A percentile compares a stretch with the other conserved stretches of the same genome.
phyloP scores from a whole-genome alignment of 2,888 invertebrate species.

The Hirtodrosophila alboralis region DNA sequence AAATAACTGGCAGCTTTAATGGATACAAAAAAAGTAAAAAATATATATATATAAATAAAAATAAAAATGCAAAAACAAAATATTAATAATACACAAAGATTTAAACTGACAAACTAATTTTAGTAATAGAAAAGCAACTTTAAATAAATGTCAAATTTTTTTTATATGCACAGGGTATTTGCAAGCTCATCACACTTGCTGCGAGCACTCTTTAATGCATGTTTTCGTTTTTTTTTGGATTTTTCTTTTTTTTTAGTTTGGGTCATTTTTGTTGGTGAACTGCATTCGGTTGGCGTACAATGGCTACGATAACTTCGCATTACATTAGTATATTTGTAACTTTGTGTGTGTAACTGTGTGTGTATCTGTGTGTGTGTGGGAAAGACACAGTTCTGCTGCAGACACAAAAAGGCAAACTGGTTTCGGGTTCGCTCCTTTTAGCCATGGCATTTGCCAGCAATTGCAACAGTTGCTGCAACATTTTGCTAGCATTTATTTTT shows the following conservation, averaged over 20 bases:
- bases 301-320: conserved; percentile 76
- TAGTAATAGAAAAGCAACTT: too few relatives aligned
- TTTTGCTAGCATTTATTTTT: conserved; percentile 34
- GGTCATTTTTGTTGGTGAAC: conserved; percentile 73
- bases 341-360: conserved; percentile 5
- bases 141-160: too few relatives aligned
- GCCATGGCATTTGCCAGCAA: conserved; percentile 66
- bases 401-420: conserved; percentile 68
- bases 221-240: too few relatives aligned
- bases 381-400: conserved; percentile 65
- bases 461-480: conserved; percentile 64
- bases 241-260: conserved; percentile 31
- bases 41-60: too few relatives aligned
- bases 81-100: too few relatives aligned
- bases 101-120: too few relatives aligned
- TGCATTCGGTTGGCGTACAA: conserved; percentile 76
- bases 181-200: not conserved
- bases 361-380: conserved; percentile 53
- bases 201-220: conserved; percentile 1
- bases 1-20: too few relatives aligned
- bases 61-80: too few relatives aligned
- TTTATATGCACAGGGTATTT: conserved; percentile 13
- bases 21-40: too few relatives aligned
- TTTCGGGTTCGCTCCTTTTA: conserved; percentile 60
- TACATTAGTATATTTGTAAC: conserved; percentile 69